Evolutionary conservation across 2,113 vertebrate genomes (phyloP), one percentile per base, ranked within the genome.

Genomic region (Agapornis roseicollis): DNA sequence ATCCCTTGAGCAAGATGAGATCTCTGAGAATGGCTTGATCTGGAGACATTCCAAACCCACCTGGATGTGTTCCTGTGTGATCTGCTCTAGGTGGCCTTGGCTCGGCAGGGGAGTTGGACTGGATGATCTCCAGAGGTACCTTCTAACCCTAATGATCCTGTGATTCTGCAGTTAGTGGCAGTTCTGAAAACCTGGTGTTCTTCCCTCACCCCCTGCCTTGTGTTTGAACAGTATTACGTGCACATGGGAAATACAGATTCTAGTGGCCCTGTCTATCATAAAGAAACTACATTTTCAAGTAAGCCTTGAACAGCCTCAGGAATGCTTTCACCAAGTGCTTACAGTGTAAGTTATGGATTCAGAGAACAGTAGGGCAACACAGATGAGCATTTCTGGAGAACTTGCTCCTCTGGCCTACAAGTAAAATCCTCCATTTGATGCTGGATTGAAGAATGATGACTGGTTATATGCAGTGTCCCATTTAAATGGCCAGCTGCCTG

Each of bases 191-290:
- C 13, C 20, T 29, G 10, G 15, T 68, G 41, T 53, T 72, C 20
- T 39, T 6, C 23, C 11, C 5, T 6, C 11, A 12, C 8, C 2
- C 4, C 3, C 15, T 4, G 1, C 24, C 47, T 77, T 28, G 8
- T 10, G n/a, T 77, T 41, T 63, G 19, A 35, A 11, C 31, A n/a
- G 16, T 41, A 6, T 11, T 84, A 20, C 24, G 47, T 80, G n/a
- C 31, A 73, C 25, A 13, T 29, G 23, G 56, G n/a, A 63, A 80
- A 49, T 25, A 53, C 7, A 55, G 52, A 44, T 39, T 72, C 28
- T 39, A 50, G 52, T 47, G 46, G 49, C 24, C 5, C 35, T 24
- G 35, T 55, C 15, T 61, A 6, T 37, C 1, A 1, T 12, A 72
- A 19, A 78, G 31, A 42, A 61, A 46, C 10, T 39, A 11, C 4